Base-by-base conservation (phyloP, 2,113 vertebrate genomes). In the Amphilophus citrinellus region DNA sequence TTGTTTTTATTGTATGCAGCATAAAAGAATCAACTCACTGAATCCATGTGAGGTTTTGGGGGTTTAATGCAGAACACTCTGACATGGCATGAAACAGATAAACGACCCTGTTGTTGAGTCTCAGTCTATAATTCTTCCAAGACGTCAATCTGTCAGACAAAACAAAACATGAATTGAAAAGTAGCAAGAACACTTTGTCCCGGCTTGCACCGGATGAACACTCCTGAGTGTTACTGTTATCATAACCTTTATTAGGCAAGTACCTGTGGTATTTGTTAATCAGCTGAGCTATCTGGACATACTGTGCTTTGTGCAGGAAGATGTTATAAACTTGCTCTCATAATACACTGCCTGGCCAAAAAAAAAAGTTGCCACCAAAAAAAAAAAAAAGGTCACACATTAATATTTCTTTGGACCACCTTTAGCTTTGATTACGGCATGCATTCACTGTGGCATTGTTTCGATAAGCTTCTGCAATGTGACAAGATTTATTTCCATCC, bases 221-320 rank as follows among this genome's bases (percentile, higher is more conserved):
- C 10, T 61, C 17, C 27, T 30, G 32, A 42, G n/a, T 53, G 6
- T 76, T 15, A 39, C 14, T 61, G 47, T 56, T 24, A 77, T 61
- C 73, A 81, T 37, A 83, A 83, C 47, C 61, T 77, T 37, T 61
- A 15, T 61, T 61, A 50, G 39, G 18, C 65, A 68, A 78, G 61
- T 68, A 53, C 30, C 75, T 84, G 66, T 76, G 68, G 53, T 78
- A 65, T 79, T 65, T 63, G 47, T 59, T 50, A 42, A 53, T 82
- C 30, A 24, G 47, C 9, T 8, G 37, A 39, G 30, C 59, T 73
- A 71, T 59, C 32, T 65, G 39, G 80, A 17, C 47, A 61, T 50
- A 57, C 32, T 77, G 53, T 13, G 53, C 37, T 58, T 76, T 86
- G 44, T 53, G 44, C 47, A 73, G 47, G 2, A 56, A 35, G 1